Base-by-base conservation (phyloP, 2,113 vertebrate genomes). In the Eptatretus burgeri region DNA sequence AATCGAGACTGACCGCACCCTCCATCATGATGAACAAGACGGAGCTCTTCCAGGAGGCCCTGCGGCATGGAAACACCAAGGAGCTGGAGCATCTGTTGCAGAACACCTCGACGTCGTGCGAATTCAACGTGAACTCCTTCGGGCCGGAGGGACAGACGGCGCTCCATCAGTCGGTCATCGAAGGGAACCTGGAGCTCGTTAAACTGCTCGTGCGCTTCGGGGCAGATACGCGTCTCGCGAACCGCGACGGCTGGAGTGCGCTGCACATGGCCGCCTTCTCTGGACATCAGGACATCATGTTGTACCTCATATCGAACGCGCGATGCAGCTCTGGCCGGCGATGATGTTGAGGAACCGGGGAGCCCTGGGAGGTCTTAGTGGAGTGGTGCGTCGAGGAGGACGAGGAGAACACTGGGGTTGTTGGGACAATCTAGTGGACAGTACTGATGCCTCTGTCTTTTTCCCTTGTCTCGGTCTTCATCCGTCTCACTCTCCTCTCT, bases 261-360 rank as follows among this genome's bases (percentile, higher is more conserved):
- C 77, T 96, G 75, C 89, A 96, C 78, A 96, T 96, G 73, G 89
- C 89, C 64, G 89, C 89, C 64, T 96, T 94, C 72, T 86, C 85
- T 65, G 89, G 89, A 72, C 89, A 89, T 76, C 89, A 96, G 73
- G 89, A 96, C 83, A 94, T 96, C 78, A 87, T 88, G 68, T 77
- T 96, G 75, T 96, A 96, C 80, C 84, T 96, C 78, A 85, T 96
- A 79, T 86, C 89, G 74, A 94, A 89, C 84, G 87, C 89, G 75
- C 91, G 93, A 80, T 96, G 84, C 78, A 82, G 85, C 5, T 80
- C 81, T 68, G 77, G 81, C 18, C 75, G 81, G 68, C 81, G 84
- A 78, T 88, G 84, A 89, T 77, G 76, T 68, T 66, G 70, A 41
- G 27, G 27, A 41, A 7, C 27, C 27, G 3, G 27, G 27, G 27